phyloP scores from a whole-genome alignment of 2,888 invertebrate genomes.

The Oligia strigilis region DNA sequence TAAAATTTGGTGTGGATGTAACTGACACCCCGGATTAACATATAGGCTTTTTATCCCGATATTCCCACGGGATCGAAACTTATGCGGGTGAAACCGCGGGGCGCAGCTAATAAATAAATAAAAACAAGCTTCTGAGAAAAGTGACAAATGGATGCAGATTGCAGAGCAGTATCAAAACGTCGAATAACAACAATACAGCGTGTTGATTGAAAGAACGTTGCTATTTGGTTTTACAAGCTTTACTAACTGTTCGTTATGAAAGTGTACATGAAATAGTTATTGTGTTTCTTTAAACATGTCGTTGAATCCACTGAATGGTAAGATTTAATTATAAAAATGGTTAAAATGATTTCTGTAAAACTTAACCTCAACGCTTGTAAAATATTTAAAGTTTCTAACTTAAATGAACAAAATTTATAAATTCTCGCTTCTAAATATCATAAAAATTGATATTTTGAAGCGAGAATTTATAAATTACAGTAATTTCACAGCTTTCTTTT shows the following conservation, averaged over 20 bases:
- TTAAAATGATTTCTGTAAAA: constrained; percentile 12
- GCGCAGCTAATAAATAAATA: too few species aligned
- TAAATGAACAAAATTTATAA: neutral
- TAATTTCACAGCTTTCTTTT: neutral
- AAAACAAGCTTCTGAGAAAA: neutral
- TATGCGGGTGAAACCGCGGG: too few species aligned
- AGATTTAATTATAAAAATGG: constrained; percentile 38
- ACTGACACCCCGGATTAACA: too few species aligned
- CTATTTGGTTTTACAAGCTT: constrained; percentile 1
- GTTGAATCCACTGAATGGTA: constrained; percentile 84
- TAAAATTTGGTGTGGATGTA: too few species aligned
- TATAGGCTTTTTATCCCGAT: too few species aligned
- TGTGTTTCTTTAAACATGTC: constrained; percentile 72
- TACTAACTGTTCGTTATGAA: neutral
- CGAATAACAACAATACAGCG: constrained; percentile 60
- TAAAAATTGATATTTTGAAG: too few species aligned
- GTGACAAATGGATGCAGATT: neutral
- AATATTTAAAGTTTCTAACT: constrained; percentile 13
- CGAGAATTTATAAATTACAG: neutral
- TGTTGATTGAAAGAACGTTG: constrained; percentile 26
- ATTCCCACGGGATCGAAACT: too few species aligned
- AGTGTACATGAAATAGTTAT: constrained; percentile 1
- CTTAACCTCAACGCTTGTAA: constrained; percentile 69
- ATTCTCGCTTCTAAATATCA: too few species aligned
- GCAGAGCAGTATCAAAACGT: constrained; percentile 53